phyloP scores from a whole-genome alignment of 1,140 invertebrate genomes.

The Grapholita molesta region DNA sequence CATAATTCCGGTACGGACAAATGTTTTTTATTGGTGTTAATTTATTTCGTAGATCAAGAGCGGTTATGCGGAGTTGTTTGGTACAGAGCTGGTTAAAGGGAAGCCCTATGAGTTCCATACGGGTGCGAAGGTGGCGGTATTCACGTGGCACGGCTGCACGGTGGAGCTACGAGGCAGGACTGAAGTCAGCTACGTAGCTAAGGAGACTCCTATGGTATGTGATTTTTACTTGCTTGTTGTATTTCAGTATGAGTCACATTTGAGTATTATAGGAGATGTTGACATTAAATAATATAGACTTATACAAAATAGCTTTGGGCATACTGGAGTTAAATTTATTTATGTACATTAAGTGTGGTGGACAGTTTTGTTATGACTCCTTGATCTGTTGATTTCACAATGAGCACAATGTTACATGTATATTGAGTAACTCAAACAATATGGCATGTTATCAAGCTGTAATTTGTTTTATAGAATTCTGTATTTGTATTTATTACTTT shows the following conservation, averaged over 20 bases:
- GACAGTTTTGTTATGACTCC: not conserved
- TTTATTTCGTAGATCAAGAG: conserved; percentile 84
- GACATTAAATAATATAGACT: too few relatives aligned
- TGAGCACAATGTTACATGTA: not conserved
- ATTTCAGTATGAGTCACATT: not conserved
- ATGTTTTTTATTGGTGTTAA: conserved; percentile 15
- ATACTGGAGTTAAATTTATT: not conserved
- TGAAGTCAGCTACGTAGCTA: conserved; percentile 95
- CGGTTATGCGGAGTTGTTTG: conserved; percentile 97
- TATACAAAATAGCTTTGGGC: too few relatives aligned
- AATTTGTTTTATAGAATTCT: not conserved
- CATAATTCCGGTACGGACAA: not conserved
- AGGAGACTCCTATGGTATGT: conserved; percentile 95
- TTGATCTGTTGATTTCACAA: not conserved
- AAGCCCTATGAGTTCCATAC: conserved; percentile 94
- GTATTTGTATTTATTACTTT: not conserved
- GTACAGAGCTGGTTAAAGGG: conserved; percentile 96
- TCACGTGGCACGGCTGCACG: conserved; percentile 96
- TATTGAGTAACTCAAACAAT: not conserved
- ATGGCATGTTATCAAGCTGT: not conserved
- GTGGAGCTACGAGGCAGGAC: conserved; percentile 91
- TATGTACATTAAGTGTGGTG: not conserved
- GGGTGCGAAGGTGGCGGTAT: conserved; percentile 97
- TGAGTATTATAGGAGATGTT: too few relatives aligned
- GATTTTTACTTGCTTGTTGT: not conserved